Base-by-base conservation (phyloP, 2,113 vertebrate species). In the Probosciger aterrimus region DNA sequence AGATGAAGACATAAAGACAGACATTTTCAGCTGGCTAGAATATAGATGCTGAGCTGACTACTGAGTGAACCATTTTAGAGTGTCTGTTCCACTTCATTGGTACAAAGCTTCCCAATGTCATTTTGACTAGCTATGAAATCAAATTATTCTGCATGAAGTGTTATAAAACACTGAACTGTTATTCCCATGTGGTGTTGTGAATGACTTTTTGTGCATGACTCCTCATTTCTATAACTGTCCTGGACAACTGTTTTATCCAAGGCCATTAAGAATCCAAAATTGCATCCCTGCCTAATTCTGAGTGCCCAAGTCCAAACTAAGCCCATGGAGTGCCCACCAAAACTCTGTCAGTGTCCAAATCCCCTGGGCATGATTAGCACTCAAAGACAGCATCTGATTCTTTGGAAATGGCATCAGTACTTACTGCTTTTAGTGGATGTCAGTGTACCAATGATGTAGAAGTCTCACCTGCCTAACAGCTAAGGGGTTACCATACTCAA, bases 281-380 rank as follows among this genome's bases (percentile, higher is more conserved):
- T 85, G 47, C 25, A 23, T 27, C 35, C 28, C 23, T 85, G 25
- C 57, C 33, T 82, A n/a, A 37, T 60, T 43, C 46, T 63, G 76
- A 13, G 18, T 78, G 46, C 5, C 41, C 15, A 63, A 60, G 41
- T 37, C 63, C 59, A 62, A 37, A 57, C 25, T 0, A 0, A 87
- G 25, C 18, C 57, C 46, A 1, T 31, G 77, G 37, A 88, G 14
- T 1, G 3, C 46, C 9, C 60, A 28, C 15, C 0, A 0, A 59
- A 75, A 62, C 11, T 59, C 83, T 64, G 8, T 7, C 24, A 43
- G 10, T 28, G 31, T 67, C 28, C 53, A 31, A 5, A 53, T 67
- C 33, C 50, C 19, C 19, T 52, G 39, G 13, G 6, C 14, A 2
- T 53, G 28, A 43, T 43, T 60, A 74, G n/a, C 19, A 9, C n/a